Evolutionary conservation across 1,140 invertebrate genomes (phyloP), one percentile per base, ranked within the genome.

Genomic region (Bombus turneri): DNA sequence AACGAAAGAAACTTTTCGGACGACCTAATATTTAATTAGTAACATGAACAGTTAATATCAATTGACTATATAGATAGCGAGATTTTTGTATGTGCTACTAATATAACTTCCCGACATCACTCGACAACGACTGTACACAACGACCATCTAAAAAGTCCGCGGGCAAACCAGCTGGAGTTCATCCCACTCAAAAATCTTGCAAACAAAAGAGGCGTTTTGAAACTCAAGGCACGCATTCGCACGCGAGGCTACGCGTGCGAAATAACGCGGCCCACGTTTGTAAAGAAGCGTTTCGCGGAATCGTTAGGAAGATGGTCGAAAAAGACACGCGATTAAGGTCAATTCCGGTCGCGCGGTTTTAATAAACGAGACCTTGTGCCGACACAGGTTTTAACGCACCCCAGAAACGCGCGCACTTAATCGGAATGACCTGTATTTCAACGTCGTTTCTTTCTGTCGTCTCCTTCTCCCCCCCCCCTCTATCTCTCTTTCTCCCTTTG

Each of bases 251-350:
- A 12, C 15, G 72, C 41, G 41, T 39, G 28, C 28, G 31, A 62
- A n/a, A n/a, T 18, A 62, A 79, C 39, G 13, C 62, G 22, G 5
- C 31, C 41, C 31, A 37, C 77, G 25, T 59, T 76, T 12, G 37
- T 10, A 41, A 9, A 62, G 39, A 64, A 64, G 28, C 78, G 64
- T 75, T 83, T 88, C 85, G 59, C 69, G 66, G 71, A 88, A 87
- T 53, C 57, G 31, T 37, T 53, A 68, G 13, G 57, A 73, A 87
- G 83, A 77, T 69, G 53, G 37, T 31, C 72, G 59, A 66, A 76
- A 81, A 82, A 73, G 64, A 71, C 83, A 69, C 41, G 41, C 76
- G 80, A 74, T 84, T 86, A 81, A 84, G 79, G 83, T 68, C 71
- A 64, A 81, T 69, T 85, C 74, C 78, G 59, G 72, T 85, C 77